These are phyloP conservation scores for Meta bourneti DNA, from an alignment of 2,888 invertebrate genomes.

Conservation along the genomic window DNA sequence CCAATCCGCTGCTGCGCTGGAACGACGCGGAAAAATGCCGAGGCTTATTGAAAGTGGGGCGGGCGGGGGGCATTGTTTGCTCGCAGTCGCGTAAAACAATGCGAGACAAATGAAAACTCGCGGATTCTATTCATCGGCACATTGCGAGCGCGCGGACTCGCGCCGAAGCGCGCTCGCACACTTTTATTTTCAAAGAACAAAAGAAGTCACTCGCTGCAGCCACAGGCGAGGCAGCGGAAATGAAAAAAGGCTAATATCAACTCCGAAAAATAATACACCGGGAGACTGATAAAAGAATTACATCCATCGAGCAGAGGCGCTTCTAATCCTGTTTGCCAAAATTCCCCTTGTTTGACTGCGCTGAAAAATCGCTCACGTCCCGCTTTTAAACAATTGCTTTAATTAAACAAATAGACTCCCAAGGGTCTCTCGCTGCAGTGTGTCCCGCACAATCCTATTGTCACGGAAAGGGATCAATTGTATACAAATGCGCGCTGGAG, in stretches of 20 bases:
- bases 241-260: conserved; percentile 55
- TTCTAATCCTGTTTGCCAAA: conserved; percentile 73
- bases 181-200: conserved; percentile 34
- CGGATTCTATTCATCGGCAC: conserved; percentile 43
- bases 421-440: conserved; percentile 34
- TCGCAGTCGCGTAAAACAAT: conserved; percentile 40
- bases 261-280: conserved; percentile 59
- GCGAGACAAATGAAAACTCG: conserved; percentile 53
- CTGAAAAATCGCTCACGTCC: conserved; percentile 50
- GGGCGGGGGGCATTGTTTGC: conserved; percentile 41
- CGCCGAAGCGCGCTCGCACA: conserved; percentile 9
- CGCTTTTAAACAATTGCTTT: conserved; percentile 72
- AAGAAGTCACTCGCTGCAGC: conserved; percentile 34
- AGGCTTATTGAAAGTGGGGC: conserved; percentile 37
- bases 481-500: conserved; percentile 50
- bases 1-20: not conserved
- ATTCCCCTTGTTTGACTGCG: conserved; percentile 59
- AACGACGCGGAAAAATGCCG: not conserved
- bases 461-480: conserved; percentile 66
- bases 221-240: conserved; percentile 23
- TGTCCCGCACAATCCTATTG: conserved; percentile 62
- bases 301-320: conserved; percentile 7
- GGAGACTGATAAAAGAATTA: conserved; percentile 50
- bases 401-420: conserved; percentile 75
- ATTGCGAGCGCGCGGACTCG: conserved; percentile 44